Evolutionary conservation across 2,888 invertebrate genomes (phyloP).

Genomic region (Altica lythri): DNA sequence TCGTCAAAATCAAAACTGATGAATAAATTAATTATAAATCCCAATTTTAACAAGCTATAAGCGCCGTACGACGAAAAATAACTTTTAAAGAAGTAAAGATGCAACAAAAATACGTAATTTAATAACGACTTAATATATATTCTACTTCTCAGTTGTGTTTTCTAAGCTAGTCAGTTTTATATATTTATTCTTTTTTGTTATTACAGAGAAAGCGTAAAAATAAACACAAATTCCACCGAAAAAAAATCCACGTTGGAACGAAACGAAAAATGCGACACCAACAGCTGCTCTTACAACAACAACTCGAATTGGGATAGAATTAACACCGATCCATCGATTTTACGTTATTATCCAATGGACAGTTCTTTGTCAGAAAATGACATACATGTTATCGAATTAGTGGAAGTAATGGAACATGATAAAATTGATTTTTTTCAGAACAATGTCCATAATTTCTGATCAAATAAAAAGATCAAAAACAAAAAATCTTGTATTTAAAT

Average conservation of each 20-base stretch:
- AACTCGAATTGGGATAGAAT: conserved; percentile 53
- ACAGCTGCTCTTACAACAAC: conserved; percentile 57
- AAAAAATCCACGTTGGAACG: conserved; percentile 82
- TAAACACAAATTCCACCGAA: conserved; percentile 82
- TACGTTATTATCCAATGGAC: conserved; percentile 39
- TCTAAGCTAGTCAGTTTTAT: neutral
- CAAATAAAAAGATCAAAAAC: too few species aligned
- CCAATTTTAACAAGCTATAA: too few species aligned
- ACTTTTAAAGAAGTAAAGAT: neutral
- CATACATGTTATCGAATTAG: too few species aligned
- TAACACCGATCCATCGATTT: conserved; percentile 26
- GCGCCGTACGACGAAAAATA: too few species aligned
- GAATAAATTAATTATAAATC: too few species aligned
- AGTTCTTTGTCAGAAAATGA: conserved; percentile 68
- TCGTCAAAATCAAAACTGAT: too few species aligned
- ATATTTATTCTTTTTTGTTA: conserved; percentile 6
- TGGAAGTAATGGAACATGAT: too few species aligned
- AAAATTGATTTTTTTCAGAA: too few species aligned
- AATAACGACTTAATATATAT: neutral
- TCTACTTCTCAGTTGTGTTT: neutral
- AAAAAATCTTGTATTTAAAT: too few species aligned
- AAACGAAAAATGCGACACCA: conserved; percentile 64
- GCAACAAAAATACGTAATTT: neutral
- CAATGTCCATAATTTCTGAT: too few species aligned
- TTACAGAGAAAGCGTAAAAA: conserved; percentile 70